Conservation (phyloP, 2,113 vertebrate genomes). For the Myocastor coypus region DNA sequence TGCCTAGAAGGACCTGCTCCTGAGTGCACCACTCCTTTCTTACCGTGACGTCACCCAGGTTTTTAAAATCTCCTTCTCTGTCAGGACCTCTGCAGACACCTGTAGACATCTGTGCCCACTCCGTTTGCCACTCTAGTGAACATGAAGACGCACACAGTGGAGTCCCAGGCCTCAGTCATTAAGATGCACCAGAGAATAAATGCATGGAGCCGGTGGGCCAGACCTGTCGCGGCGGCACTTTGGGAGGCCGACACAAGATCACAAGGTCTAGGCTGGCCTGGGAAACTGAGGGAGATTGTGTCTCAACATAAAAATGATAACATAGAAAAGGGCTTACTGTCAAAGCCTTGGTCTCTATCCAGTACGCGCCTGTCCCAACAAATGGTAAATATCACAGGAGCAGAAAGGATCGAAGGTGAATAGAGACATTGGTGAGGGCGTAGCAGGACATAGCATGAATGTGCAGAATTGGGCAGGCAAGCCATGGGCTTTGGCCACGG, state of each 20-base stretch:
- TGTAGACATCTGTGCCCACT: neutral
- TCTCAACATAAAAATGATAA: neutral
- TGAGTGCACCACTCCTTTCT: neutral
- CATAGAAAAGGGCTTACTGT: neutral
- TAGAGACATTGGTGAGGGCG: neutral
- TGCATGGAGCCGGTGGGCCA: neutral
- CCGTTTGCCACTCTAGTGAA: neutral
- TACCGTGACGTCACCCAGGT: neutral
- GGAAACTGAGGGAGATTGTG: neutral
- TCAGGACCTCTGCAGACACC: neutral
- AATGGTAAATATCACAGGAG: accelerated
- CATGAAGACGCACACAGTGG: neutral
- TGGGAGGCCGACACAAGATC: neutral
- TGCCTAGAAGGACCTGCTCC: neutral
- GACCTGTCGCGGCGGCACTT: no score
- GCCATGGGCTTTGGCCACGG: neutral
- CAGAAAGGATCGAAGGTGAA: neutral
- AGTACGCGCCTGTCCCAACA: neutral
- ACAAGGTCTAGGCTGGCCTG: neutral
- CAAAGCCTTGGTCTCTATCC: neutral
- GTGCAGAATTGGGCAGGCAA: neutral
- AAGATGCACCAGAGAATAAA: neutral
- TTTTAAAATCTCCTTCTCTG: neutral
- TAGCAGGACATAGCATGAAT: no score
- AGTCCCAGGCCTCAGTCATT: neutral